Evolutionary conservation across 2,797 vertebrate species (phyloP), one percentile per base, ranked within the genome.

Genomic region (Pantherophis alleghaniensis): DNA sequence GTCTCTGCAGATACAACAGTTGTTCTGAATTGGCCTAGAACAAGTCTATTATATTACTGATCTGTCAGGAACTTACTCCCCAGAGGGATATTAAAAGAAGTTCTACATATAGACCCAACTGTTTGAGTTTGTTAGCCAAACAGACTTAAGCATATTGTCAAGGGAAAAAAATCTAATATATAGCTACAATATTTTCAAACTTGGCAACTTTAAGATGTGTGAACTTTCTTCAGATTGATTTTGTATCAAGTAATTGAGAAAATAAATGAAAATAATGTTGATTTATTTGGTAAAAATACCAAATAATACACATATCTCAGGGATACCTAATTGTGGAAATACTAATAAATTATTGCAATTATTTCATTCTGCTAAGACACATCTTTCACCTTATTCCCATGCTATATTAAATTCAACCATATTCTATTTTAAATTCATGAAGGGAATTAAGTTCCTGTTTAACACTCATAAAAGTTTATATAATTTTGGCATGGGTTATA

Each of bases 121-220:
- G 91, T 69, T 87, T 93, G 79, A 95, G 92, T 90, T 94, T 86
- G 74, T 94, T 91, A 94, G 93, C 7, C 7, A 60, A 22, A 60
- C 59, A 60, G 20, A 88, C 93, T 96, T 95, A 96, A 96, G 91
- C 93, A 94, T 74, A 90, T 87, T 93, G 28, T 91, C 42, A 60
- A 10, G 69, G 42, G 87, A 22, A 57, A 59, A 59, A 2, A 61
- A 22, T 28, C 22, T 83, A 32, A 79, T 24, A 20, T 63, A 89
- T 53, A 88, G 87, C 28, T 24, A 37, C 14, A 88, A 60, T 60
- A 28, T 32, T 91, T 88, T 87, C 9, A 69, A 60, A 87, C 16
- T 32, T 87, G 16, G 32, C 5, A 37, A 9, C 12, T 57, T 88
- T 88, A 32, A 88, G 32, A 88, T 56, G 13, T 42, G 14, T 74